A percentile compares a stretch with the other conserved stretches of the same genome.
Conservation (phyloP, 2,113 vertebrate species). For the Psittacara wagleri region DNA sequence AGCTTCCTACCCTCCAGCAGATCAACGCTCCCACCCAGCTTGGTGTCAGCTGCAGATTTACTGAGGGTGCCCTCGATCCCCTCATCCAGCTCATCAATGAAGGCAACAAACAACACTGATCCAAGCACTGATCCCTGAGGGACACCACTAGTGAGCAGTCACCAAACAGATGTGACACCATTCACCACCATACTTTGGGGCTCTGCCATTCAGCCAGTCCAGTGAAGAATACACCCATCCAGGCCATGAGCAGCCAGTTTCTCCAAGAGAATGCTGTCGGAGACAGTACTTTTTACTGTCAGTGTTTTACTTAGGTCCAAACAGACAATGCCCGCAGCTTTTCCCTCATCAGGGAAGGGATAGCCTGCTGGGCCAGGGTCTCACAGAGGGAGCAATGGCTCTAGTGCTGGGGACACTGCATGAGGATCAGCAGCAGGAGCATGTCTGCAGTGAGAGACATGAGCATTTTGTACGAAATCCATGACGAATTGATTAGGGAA, state of each 20-base stretch:
- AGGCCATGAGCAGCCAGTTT: neutral
- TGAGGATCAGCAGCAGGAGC: neutral
- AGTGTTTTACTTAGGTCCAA: neutral
- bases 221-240: neutral
- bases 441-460: fast-evolving
- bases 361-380: neutral
- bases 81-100: neutral
- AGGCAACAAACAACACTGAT: neutral
- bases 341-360: neutral
- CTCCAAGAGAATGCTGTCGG: neutral
- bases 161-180: neutral
- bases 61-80: neutral
- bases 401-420: neutral
- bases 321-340: neutral
- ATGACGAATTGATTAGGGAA: neutral
- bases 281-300: neutral
- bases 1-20: too few species aligned
- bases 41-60: fast-evolving
- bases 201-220: neutral
- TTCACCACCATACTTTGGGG: neutral
- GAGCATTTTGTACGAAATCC: neutral
- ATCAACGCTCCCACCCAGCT: neutral
- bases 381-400: neutral
- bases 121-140: neutral
- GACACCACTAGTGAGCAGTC: neutral